Evolutionary conservation across 2,797 vertebrate species (phyloP), one percentile per base, ranked within the genome.

Genomic region (Takifugu rubripes): DNA sequence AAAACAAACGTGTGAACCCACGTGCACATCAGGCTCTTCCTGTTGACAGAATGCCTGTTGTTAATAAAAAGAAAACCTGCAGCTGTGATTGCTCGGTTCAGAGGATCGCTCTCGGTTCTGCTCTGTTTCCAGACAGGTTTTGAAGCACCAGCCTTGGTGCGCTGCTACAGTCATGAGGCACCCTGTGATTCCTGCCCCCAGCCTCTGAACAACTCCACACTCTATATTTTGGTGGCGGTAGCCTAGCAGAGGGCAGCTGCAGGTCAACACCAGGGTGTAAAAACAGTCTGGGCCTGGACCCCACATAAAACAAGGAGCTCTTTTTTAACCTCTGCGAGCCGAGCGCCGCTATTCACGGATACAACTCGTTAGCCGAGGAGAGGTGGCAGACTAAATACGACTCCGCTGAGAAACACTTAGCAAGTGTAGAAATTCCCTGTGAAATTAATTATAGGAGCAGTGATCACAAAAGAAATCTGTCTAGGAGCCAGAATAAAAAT

Each of bases 371-470:
- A 17, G 44, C 68, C 69, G 59, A 58, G 52, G 59, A 69, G 65
- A 81, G 71, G 66, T 71, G 74, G 71, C 67, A 71, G 62, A 73
- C 69, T 75, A 64, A 75, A 83, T 66, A 73, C 61, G 56, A 25
- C 68, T 77, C 75, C 67, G 36, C 47, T 66, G 64, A 81, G 64
- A 78, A 44, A 75, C 73, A 40, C 66, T 51, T 67, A 72, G 60
- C 57, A 60, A 76, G 54, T 63, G 64, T 21, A 72, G 53, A 83
- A 48, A 80, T 79, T 88, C 82, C 80, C 78, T 21, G 56, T 70
- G 78, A 86, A 84, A 88, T 82, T 73, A 88, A 85, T 86, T 87
- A 85, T 47, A 64, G 27, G 59, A 76, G 63, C 65, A 77, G 56
- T 52, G 64, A 75, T 72, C 31, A 50, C 59, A 66, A 75, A 75